phyloP scores from a whole-genome alignment of 2,113 vertebrate species.

The Rousettus leschenaultii region DNA sequence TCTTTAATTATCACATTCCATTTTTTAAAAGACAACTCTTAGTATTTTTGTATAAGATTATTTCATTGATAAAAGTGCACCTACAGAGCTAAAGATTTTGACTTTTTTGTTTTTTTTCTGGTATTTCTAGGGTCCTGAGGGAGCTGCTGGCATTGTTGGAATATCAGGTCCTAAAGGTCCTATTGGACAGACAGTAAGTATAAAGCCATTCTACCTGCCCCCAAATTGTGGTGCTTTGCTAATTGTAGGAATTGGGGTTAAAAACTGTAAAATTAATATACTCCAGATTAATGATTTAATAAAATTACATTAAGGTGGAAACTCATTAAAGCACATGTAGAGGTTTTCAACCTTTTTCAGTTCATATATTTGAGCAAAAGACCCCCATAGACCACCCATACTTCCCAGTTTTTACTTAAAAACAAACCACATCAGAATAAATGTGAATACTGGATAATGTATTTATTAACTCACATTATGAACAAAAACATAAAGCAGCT shows the following conservation, averaged over 20 bases:
- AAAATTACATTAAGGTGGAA: slow-evolving; percentile 26
- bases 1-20: background rate
- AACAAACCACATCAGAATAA: slow-evolving; percentile 11
- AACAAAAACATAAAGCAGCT: slow-evolving; percentile 8
- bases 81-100: slow-evolving; percentile 10
- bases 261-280: background rate
- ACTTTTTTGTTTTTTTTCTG: slow-evolving; percentile 32
- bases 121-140: slow-evolving; percentile 89
- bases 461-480: slow-evolving; percentile 28
- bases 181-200: slow-evolving; percentile 88
- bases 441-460: background rate
- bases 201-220: background rate
- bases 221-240: background rate
- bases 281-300: background rate
- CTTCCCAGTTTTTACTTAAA: background rate
- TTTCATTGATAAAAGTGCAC: slow-evolving; percentile 14
- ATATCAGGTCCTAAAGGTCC: slow-evolving; percentile 93
- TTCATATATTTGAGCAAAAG: background rate
- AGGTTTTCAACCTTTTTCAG: background rate
- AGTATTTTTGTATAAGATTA: background rate
- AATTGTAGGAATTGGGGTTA: background rate
- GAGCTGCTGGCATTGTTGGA: slow-evolving; percentile 89
- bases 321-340: background rate
- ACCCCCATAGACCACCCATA: background rate
- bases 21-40: background rate